Evolutionary conservation across 2,888 invertebrate species (phyloP).

Genomic region (Watsonalla binaria): DNA sequence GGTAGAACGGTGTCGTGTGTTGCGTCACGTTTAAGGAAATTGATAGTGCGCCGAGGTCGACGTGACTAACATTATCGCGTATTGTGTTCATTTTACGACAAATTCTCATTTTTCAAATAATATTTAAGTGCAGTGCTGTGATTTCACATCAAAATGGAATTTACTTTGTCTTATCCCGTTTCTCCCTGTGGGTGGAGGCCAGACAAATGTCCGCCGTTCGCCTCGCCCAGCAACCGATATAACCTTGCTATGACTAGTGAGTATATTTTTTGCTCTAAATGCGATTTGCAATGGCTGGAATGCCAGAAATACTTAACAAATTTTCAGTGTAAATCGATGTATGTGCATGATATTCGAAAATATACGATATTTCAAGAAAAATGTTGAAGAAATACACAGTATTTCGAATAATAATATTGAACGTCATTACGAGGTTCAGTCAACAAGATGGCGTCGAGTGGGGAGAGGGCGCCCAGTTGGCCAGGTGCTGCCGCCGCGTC

Average conservation of each 20-base stretch:
- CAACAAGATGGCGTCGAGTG: conserved; percentile 76
- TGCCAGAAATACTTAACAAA: conserved; percentile 11
- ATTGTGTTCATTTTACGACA: conserved; percentile 53
- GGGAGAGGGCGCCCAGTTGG: conserved; percentile 78
- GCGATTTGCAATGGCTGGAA: conserved; percentile 19
- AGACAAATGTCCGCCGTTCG: conserved; percentile 72
- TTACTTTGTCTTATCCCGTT: conserved; percentile 59
- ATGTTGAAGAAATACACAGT: conserved; percentile 40
- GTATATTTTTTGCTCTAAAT: conserved; percentile 61
- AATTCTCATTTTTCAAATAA: conserved; percentile 40
- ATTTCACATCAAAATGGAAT: conserved; percentile 51
- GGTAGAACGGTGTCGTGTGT: conserved; percentile 77
- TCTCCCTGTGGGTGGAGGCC: conserved; percentile 70
- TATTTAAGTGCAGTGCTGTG: conserved; percentile 51
- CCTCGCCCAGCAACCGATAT: conserved; percentile 67
- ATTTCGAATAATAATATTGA: conserved; percentile 69
- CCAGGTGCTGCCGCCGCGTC: conserved; percentile 80
- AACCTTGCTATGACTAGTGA: conserved; percentile 73
- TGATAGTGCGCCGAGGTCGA: conserved; percentile 77
- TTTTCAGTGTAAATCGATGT: conserved; percentile 13
- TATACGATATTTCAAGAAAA: conserved; percentile 23
- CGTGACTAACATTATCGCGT: conserved; percentile 72
- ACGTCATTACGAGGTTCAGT: conserved; percentile 71
- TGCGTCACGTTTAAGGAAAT: conserved; percentile 79
- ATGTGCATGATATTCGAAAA: conserved; percentile 16